Evolutionary conservation across 2,888 invertebrate genomes (phyloP), one percentile per base, ranked within the genome.

Genomic region (Eutolmus rufibarbis): DNA sequence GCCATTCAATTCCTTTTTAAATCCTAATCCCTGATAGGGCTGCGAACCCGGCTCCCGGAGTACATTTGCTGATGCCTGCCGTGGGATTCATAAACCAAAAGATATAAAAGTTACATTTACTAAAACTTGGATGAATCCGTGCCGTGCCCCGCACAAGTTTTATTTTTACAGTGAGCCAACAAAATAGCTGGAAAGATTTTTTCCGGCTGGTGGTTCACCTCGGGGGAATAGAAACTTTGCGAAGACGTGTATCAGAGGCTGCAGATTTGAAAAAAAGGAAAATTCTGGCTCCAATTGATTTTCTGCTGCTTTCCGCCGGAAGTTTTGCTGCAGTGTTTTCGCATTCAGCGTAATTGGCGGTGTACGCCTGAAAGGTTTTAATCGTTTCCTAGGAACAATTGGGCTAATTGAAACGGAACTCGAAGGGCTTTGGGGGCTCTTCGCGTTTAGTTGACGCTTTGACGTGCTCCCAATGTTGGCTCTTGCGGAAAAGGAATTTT

Each of bases 1-100:
- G 40, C 85, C 76, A 86, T 86, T 86, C 77, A 86, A 86, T 86
- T 86, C 77, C 46, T 86, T 86, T 86, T 86, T 86, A 56, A 77
- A 76, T 46, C 86, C 77, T 77, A 76, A 77, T 76, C 57, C 77
- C 51, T 56, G 77, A 77, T 86, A 86, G 77, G 77, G 56, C 56
- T 34, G 19, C 66, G 66, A 14, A 51, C 37, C 34, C 34, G 12
- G 40, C 37, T 86, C 76, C 46, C 31, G 76, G 43, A 86, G 86
- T 86, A 76, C 74, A 77, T 86, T 77, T 86, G 76, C 77, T 56
- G 77, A 86, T 86, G 86, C 77, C 74, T 56, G 56, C 77, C 86
- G n/a, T 56, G 86, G 86, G 86, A 77, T 86, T 86, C 86, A 86
- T 86, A 86, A 86, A 86, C 77, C 86, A 86, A 86, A 86, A 86